Conservation (phyloP, 2,113 vertebrate species). For the Gnathonemus echidnorhynchus region DNA sequence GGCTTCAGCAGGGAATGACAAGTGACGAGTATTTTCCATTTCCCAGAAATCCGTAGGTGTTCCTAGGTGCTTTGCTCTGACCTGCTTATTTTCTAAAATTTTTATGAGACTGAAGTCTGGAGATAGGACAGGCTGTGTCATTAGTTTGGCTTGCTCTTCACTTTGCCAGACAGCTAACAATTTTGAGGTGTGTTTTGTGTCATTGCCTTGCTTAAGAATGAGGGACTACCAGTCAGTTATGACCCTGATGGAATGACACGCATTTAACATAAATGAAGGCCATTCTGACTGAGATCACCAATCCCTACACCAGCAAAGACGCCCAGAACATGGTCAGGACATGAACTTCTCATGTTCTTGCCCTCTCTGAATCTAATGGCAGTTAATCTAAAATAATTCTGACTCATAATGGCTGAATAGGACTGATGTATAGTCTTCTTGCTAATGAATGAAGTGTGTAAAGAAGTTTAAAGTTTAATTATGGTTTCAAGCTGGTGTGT, state of each 20-base stretch:
- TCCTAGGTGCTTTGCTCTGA: not conserved
- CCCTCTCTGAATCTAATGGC: not conserved
- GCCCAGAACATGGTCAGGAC: not conserved
- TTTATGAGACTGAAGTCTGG: not conserved
- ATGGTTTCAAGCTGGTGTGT: not conserved
- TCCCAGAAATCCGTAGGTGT: not conserved
- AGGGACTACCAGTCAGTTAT: not conserved
- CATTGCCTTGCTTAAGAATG: not conserved
- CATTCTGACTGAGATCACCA: not conserved
- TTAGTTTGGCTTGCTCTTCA: not conserved
- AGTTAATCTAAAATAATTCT: not conserved
- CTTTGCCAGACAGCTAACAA: not conserved
- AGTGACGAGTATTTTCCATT: not conserved
- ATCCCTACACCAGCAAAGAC: not conserved
- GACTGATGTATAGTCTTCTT: not conserved
- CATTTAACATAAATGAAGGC: not conserved
- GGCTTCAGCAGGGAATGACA: not conserved
- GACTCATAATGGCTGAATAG: not conserved
- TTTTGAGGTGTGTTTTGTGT: not conserved
- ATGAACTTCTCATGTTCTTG: not conserved
- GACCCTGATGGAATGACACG: not conserved
- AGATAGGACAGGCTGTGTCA: not conserved
- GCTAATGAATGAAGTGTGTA: not conserved
- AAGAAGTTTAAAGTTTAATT: not conserved
- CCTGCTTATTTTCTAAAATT: not conserved